These are phyloP conservation scores for Thumatha senex DNA, from an alignment of 2,888 invertebrate genomes.

Conservation along the genomic window DNA sequence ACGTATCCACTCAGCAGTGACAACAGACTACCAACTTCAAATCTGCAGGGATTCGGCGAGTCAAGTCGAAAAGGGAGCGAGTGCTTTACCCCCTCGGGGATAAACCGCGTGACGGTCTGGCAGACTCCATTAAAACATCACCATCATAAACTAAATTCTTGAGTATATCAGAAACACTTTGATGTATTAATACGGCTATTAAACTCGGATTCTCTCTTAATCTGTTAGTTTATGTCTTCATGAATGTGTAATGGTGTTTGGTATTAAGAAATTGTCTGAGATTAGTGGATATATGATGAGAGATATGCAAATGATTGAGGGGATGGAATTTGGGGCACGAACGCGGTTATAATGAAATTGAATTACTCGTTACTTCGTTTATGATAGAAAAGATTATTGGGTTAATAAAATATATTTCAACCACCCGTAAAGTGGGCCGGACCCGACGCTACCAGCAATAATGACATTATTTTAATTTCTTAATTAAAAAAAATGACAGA, in stretches of 20 bases:
- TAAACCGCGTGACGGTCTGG: slow-evolving; percentile 11
- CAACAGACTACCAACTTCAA: slow-evolving; percentile 1
- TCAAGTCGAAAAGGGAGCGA: slow-evolving; percentile 1
- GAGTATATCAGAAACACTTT: slow-evolving; percentile 24
- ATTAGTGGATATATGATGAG: slow-evolving; percentile 2
- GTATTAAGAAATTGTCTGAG: slow-evolving; percentile 23
- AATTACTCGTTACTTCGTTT: slow-evolving; percentile 1
- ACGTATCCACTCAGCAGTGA: background rate
- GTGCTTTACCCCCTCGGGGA: background rate
- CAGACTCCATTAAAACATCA: slow-evolving; percentile 19
- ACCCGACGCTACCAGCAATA: background rate
- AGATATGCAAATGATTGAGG: slow-evolving; percentile 9
- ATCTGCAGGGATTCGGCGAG: slow-evolving; percentile 3
- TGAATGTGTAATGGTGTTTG: slow-evolving; percentile 33
- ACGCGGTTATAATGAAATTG: background rate
- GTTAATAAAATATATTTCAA: background rate
- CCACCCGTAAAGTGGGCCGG: background rate
- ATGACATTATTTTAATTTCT: background rate
- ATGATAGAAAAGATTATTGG: background rate
- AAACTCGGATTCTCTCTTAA: slow-evolving; percentile 29
- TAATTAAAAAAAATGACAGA: no score
- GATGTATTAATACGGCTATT: slow-evolving; percentile 27
- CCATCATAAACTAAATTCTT: slow-evolving; percentile 13
- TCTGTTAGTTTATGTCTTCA: slow-evolving; percentile 36
- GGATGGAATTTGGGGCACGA: slow-evolving; percentile 1